phyloP scores from a whole-genome alignment of 2,888 invertebrate species.

The Chloroclystis v-ata region DNA sequence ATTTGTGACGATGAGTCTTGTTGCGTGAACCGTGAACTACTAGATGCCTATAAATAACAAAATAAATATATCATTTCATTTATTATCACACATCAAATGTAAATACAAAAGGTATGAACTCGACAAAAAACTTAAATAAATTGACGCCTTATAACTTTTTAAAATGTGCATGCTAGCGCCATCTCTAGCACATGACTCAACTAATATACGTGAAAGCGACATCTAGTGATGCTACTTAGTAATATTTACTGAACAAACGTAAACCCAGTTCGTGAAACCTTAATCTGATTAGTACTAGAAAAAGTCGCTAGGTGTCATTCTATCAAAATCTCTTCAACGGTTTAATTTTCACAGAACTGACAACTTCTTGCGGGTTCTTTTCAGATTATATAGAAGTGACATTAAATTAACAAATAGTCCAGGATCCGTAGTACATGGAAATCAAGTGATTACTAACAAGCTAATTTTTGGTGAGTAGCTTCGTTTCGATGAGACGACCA shows the following conservation, averaged over 20 bases:
- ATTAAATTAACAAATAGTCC: no score
- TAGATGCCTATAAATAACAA: conserved; percentile 75
- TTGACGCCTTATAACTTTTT: no score
- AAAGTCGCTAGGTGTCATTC: conserved; percentile 8
- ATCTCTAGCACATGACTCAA: conserved; percentile 23
- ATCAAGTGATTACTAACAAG: no score
- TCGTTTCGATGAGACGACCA: no score
- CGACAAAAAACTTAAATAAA: no score
- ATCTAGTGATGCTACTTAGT: conserved; percentile 25
- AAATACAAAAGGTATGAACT: no score
- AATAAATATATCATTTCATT: background rate
- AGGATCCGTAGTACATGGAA: no score
- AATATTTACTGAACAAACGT: background rate
- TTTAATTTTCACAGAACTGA: no score
- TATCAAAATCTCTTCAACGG: background rate
- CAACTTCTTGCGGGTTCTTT: no score
- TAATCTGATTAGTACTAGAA: background rate
- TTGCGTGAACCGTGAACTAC: conserved; percentile 78
- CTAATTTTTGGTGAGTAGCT: no score
- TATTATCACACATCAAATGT: background rate
- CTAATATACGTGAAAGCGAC: conserved; percentile 18
- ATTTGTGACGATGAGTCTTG: conserved; percentile 74
- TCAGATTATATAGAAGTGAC: no score
- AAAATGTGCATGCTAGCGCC: conserved; percentile 23
- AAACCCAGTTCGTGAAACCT: background rate